phyloP scores from a whole-genome alignment of 1,140 invertebrate genomes.

The Papilio polyxenes region DNA sequence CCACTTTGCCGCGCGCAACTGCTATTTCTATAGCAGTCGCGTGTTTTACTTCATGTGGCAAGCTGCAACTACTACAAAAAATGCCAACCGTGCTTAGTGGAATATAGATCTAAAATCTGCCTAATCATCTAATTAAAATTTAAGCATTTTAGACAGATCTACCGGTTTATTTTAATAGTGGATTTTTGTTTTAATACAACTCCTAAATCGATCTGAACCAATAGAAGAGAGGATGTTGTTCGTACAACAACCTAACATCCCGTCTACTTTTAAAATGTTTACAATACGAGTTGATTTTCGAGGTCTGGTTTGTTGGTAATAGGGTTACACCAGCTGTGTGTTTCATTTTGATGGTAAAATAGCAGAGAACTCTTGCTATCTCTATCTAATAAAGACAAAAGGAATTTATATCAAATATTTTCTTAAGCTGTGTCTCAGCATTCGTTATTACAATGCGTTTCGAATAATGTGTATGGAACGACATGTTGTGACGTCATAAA shows the following conservation, averaged over 20 bases:
- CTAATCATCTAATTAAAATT: too few relatives aligned
- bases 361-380: background rate
- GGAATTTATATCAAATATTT: background rate
- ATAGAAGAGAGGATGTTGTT: constrained; percentile 23
- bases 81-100: too few relatives aligned
- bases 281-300: background rate
- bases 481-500: background rate
- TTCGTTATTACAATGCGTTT: too few relatives aligned
- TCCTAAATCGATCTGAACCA: background rate
- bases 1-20: too few relatives aligned
- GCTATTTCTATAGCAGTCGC: too few relatives aligned
- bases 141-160: too few relatives aligned
- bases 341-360: background rate
- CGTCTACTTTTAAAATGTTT: constrained; percentile 25
- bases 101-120: too few relatives aligned
- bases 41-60: too few relatives aligned
- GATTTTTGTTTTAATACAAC: too few relatives aligned
- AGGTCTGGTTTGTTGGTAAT: background rate
- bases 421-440: too few relatives aligned
- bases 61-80: too few relatives aligned
- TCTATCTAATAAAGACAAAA: background rate
- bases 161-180: too few relatives aligned
- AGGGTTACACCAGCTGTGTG: background rate
- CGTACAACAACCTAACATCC: background rate
- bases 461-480: background rate